phyloP scores from a whole-genome alignment of 2,113 vertebrate genomes.

The Cnemophilus loriae region DNA sequence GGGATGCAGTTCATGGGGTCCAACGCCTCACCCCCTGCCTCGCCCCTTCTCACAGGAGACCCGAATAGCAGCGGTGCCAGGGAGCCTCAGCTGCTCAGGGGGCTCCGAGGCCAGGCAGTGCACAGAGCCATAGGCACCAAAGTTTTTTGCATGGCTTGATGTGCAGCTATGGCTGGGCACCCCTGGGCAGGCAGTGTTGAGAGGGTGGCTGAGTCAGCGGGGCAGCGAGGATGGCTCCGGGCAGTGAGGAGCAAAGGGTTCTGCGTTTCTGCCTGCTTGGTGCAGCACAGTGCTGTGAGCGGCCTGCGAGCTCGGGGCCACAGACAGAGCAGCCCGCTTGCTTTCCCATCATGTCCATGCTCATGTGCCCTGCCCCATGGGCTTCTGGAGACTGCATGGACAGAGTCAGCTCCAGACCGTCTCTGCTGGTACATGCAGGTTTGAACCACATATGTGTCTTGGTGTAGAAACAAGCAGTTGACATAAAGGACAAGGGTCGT shows the following conservation, averaged over 20 bases:
- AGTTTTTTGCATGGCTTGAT: neutral
- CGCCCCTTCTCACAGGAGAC: neutral
- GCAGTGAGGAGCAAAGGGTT: rapidly evolving
- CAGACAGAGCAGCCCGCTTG: neutral
- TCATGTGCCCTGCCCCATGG: neutral
- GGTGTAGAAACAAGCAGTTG: neutral
- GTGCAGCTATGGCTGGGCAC: neutral
- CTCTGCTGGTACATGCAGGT: neutral
- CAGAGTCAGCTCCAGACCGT: neutral
- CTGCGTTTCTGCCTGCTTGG: neutral
- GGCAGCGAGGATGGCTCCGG: rapidly evolving
- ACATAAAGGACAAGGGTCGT: neutral
- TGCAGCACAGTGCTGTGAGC: neutral
- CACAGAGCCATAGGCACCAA: neutral
- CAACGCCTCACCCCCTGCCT: neutral
- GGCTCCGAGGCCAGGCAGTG: rapidly evolving
- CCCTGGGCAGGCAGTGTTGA: rapidly evolving
- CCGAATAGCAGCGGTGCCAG: neutral
- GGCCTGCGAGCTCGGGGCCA: rapidly evolving
- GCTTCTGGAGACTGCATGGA: neutral
- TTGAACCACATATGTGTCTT: neutral
- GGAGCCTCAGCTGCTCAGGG: rapidly evolving
- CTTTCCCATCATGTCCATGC: neutral
- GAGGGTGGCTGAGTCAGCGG: neutral
- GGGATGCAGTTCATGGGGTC: neutral